Base-by-base conservation (phyloP, 35 echinoderm and acorn worm genomes). In the Diadema setosum region DNA sequence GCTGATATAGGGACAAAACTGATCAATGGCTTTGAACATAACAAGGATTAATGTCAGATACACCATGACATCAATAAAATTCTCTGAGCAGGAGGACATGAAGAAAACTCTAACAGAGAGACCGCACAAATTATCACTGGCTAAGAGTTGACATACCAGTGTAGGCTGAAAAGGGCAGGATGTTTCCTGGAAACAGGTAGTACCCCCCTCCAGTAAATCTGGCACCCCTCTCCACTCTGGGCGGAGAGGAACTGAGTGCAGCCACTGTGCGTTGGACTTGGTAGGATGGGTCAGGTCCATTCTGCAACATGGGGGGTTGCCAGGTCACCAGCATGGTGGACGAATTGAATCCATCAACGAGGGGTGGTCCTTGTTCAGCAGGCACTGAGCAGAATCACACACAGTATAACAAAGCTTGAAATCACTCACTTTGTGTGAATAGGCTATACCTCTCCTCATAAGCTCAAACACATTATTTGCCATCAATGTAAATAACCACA, bases 181-280 rank as follows among this genome's bases (percentile, higher is more conserved):
- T 80, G 33, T 58, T 84, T 12, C 88, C 64, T 20, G 92, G 27
- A 37, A 98, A 94, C 40, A 58, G 83, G 48, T 94, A 98, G 82
- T 91, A 98, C 6, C 92, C 96, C 60, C 83, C 81, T 82, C 96
- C 96, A 17, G 96, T 83, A 86, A 98, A 98, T 46, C 96, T 98
- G 43, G 92, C 74, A 4, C 96, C 96, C 82, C 80, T 91, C 36
- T 94, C 92, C 26, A 98, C 96, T 36, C 85, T 87, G 26, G 89
- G 92, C 20, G 96, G 96, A 21, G 76, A 78, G 7, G 46, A 58
- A 21, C 84, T 94, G 5, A 94, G 82, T 33, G 96, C 85, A 44
- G 89, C 92, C 15, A 61, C 35, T 25, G 86, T 73, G 43, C 96
- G 80, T 20, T 89, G 81, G n/a, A 92, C 80, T n/a, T 75, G 32